These are phyloP conservation scores for Silurus meridionalis DNA, from an alignment of 2,113 vertebrate genomes.

Conservation along the genomic window DNA sequence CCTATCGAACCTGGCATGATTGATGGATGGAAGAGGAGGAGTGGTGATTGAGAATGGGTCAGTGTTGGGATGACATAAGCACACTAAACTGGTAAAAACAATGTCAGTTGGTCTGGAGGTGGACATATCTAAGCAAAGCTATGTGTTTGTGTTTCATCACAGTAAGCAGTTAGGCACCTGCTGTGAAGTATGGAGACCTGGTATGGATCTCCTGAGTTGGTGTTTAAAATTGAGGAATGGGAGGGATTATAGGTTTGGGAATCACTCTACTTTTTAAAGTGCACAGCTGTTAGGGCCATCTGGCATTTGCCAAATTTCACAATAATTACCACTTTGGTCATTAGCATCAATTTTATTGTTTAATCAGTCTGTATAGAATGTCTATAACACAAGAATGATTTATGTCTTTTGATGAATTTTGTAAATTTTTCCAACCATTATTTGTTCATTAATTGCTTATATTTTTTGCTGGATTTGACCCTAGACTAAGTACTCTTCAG, in stretches of 20 bases:
- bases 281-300: constrained; percentile 34
- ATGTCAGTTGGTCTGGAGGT: constrained; percentile 45
- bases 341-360: not conserved
- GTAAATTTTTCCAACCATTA: not conserved
- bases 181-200: constrained; percentile 68
- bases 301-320: not conserved
- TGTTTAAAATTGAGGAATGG: constrained; percentile 45
- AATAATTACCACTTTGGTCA: not conserved
- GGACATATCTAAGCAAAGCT: constrained; percentile 73
- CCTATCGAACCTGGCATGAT: constrained; percentile 59
- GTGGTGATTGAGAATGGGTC: constrained; percentile 59
- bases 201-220: constrained; percentile 54
- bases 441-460: constrained; percentile 28
- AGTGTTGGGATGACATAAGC: constrained; percentile 41
- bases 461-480: not conserved
- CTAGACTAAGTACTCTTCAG: constrained; percentile 42
- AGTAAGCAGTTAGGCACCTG: constrained; percentile 60
- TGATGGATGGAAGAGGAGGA: constrained; percentile 69
- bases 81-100: constrained; percentile 45
- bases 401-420: not conserved
- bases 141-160: constrained; percentile 66
- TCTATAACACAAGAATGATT: not conserved
- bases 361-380: not conserved
- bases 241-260: constrained; percentile 25
- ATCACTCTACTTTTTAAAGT: not conserved